Conservation (phyloP, 1,140 invertebrate species). For the Drosophila tropicalis region DNA sequence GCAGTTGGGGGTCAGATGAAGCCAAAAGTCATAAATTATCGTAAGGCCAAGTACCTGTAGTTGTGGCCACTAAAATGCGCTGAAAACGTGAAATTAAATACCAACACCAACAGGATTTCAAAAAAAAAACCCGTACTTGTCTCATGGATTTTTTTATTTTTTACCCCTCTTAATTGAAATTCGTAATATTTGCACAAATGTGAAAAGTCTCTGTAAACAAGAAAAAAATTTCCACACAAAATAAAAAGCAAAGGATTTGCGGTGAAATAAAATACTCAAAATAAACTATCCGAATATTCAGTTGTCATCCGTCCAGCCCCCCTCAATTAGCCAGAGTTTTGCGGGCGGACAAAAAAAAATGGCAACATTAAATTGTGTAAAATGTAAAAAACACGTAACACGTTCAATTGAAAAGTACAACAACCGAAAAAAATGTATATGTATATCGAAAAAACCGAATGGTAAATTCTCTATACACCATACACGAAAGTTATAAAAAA, state of each 20-base stretch:
- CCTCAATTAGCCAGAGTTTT: background rate
- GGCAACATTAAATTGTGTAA: background rate
- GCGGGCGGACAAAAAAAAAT: background rate
- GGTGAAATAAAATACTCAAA: background rate
- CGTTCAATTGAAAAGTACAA: background rate
- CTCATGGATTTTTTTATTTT: background rate
- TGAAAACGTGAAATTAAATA: background rate
- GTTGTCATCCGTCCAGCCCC: background rate
- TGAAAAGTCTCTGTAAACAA: no score
- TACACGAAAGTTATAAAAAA: no score
- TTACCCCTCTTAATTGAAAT: background rate
- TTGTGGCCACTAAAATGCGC: slow-evolving; percentile 18
- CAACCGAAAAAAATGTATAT: no score
- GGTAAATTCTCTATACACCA: no score
- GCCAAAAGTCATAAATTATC: slow-evolving; percentile 58
- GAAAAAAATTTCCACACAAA: background rate
- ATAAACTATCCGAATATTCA: background rate
- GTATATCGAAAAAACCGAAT: no score
- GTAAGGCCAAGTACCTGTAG: slow-evolving; percentile 7
- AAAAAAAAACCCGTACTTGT: no score
- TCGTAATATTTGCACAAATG: background rate
- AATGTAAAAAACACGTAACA: background rate
- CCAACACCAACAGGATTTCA: background rate
- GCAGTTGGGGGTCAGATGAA: background rate
- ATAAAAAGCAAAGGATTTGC: background rate